Evolutionary conservation across 2,113 vertebrate genomes (phyloP), one percentile per base, ranked within the genome.

Genomic region (Paedocypris sp.): DNA sequence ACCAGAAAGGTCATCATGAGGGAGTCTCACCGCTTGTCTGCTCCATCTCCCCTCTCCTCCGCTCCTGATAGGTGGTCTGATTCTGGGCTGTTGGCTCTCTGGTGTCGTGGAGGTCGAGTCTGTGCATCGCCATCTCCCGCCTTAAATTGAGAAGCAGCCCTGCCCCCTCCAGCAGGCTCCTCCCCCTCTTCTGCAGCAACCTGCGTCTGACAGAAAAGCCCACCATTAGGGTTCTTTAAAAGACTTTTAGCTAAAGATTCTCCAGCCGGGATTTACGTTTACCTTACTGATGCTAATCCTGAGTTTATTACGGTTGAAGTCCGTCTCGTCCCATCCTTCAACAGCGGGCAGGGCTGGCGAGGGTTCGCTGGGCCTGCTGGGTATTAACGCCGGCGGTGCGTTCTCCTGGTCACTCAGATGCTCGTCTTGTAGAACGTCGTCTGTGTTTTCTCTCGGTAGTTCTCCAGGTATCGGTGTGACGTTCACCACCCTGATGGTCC

Each of bases 271-370:
- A 51, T 51, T 22, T 20, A 35, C 6, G 20, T 16, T 3, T 50
- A 97, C 94, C 91, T 99, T 99, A 86, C 89, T 90, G 53, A 97
- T 90, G 84, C 91, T 97, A 84, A 99, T 97, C 82, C 94, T 89
- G 81, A 99, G 92, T 83, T 94, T 89, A 89, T 99, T 99, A 70
- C 93, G 88, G 82, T 99, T 99, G 77, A 99, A 93, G 72, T 99
- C 95, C 0, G 93, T 97, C 79, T 97, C 93, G 62, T 98, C 94
- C 94, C 93, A 99, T 60, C 83, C 77, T 75, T 96, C 70, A 2
- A 81, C 81, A 75, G 91, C 89, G 18, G 88, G 88, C 3, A 83
- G 73, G 3, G 80, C 45, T 29, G 85, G 81, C 15, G 74, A 50
- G 20, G 63, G 61, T 12, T 72, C 66, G 0, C 77, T 69, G 1